A percentile compares a stretch with the other conserved stretches of the same genome.
phyloP scores from a whole-genome alignment of 2,113 vertebrate species.

The Bujurquina vittata region DNA sequence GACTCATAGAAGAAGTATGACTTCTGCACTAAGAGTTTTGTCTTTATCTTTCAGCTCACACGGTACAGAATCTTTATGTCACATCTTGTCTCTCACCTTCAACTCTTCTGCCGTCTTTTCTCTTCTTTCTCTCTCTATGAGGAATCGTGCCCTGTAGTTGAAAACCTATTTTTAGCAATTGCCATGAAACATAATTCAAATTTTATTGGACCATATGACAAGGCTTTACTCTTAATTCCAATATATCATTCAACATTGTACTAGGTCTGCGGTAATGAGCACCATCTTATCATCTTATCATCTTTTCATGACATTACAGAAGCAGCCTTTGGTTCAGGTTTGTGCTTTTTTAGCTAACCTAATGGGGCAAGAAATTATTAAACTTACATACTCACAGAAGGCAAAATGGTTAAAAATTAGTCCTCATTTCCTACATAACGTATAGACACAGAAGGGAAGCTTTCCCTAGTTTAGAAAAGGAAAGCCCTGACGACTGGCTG shows the following conservation, averaged over 20 bases:
- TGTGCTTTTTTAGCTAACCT: background rate
- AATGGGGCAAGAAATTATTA: background rate
- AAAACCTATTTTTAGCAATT: background rate
- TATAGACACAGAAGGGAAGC: constrained; percentile 7
- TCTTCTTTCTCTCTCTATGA: background rate
- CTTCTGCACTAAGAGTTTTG: background rate
- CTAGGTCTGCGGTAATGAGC: background rate
- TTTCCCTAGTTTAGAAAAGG: constrained; percentile 21
- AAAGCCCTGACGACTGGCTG: constrained; percentile 48
- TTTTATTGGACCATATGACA: background rate
- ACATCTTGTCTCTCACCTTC: too few species aligned
- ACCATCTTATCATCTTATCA: background rate
- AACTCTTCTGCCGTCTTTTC: background rate
- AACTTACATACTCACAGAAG: background rate
- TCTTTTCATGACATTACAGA: background rate
- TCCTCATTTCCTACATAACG: background rate
- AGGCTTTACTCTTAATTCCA: background rate
- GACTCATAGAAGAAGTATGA: background rate
- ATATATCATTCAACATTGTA: background rate
- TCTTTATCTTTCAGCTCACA: background rate
- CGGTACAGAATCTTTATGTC: too few species aligned
- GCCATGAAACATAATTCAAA: background rate
- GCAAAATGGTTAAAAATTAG: background rate
- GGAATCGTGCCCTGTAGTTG: background rate
- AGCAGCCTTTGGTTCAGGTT: background rate